A percentile compares a stretch with the other conserved stretches of the same genome.
These are phyloP conservation scores for Pachypanchax playfairii DNA, from an alignment of 2,113 vertebrate species.

Conservation along the genomic window DNA sequence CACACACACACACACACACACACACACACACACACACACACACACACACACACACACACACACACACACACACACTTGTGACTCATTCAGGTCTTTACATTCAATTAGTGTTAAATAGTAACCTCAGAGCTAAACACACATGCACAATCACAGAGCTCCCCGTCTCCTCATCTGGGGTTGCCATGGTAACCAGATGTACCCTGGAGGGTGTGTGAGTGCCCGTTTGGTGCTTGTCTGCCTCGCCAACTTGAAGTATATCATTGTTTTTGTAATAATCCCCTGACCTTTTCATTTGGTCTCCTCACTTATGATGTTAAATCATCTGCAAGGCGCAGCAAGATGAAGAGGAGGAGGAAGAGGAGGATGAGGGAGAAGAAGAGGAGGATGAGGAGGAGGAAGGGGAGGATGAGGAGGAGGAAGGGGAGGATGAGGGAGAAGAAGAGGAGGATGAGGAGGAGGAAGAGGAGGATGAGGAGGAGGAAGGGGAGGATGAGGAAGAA, in stretches of 20 bases:
- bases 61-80: not conserved
- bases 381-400: not conserved
- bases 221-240: slow-evolving; percentile 6
- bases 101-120: slow-evolving; percentile 49
- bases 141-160: not conserved
- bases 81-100: slow-evolving; percentile 19
- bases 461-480: not conserved
- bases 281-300: slow-evolving; percentile 19
- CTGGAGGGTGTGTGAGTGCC: not conserved
- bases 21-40: too few relatives aligned
- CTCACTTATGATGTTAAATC: not conserved
- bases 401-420: not conserved
- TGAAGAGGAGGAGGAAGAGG: not conserved
- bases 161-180: slow-evolving; percentile 49
- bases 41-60: not conserved
- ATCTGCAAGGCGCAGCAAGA: slow-evolving; percentile 11
- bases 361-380: not conserved
- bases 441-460: not conserved
- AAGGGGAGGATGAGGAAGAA: not conserved
- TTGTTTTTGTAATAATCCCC: slow-evolving; percentile 26
- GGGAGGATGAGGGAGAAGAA: not conserved
- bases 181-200: slow-evolving; percentile 70
- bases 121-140: slow-evolving; percentile 27
- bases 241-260: slow-evolving; percentile 7
- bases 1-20: too few relatives aligned